phyloP scores from a whole-genome alignment of 1,140 invertebrate genomes.

The Aphelenchoides avenae region DNA sequence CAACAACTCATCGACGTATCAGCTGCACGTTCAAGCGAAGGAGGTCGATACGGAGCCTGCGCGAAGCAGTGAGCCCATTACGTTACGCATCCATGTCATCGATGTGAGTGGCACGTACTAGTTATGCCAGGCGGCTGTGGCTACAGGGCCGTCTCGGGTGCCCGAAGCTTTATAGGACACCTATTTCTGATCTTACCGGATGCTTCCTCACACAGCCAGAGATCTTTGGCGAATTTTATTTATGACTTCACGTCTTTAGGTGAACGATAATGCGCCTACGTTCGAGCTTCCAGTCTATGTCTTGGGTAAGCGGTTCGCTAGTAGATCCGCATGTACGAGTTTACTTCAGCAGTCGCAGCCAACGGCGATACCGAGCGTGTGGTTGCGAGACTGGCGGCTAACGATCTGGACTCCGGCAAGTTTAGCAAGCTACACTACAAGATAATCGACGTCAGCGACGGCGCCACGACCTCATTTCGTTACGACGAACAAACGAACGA shows the following conservation, averaged over 20 bases:
- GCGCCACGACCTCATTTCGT: constrained; percentile 31
- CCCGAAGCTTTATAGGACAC: too few species aligned
- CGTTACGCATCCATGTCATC: constrained; percentile 52
- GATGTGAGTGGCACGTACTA: too few species aligned
- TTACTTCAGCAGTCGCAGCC: too few species aligned
- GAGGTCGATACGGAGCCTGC: constrained; percentile 55
- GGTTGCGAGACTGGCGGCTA: constrained; percentile 31
- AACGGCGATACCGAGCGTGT: constrained; percentile 28
- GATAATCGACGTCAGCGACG: constrained; percentile 43
- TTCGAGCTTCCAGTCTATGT: too few species aligned
- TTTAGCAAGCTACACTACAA: constrained; percentile 24
- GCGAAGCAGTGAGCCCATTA: constrained; percentile 47
- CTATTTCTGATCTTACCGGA: too few species aligned
- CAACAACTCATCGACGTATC: constrained; percentile 39
- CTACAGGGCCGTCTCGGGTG: too few species aligned
- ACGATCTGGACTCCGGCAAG: constrained; percentile 27
- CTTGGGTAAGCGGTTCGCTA: too few species aligned
- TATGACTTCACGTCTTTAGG: too few species aligned
- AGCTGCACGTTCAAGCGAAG: constrained; percentile 44
- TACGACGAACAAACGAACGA: constrained; percentile 50
- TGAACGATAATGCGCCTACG: constrained; percentile 47
- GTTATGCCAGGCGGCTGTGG: too few species aligned
- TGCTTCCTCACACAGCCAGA: too few species aligned
- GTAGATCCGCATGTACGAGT: too few species aligned
- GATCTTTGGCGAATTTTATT: too few species aligned